These are phyloP conservation scores for Molanna angustata DNA, from an alignment of 2,888 invertebrate species.

Conservation along the genomic window DNA sequence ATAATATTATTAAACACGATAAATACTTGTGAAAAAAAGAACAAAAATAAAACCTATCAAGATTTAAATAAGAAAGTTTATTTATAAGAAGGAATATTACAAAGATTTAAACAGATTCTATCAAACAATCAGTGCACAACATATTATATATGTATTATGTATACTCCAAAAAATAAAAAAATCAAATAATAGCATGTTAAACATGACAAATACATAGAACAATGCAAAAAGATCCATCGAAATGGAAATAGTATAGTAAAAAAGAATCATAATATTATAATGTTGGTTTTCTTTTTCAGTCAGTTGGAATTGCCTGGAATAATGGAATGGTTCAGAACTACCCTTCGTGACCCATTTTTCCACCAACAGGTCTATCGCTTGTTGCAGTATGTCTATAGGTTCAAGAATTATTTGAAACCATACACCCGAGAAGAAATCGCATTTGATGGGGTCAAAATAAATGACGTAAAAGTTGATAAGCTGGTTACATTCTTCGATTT, in stretches of 20 bases:
- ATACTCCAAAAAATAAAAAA: too few species aligned
- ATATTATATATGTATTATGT: too few species aligned
- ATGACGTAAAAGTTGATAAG: slow-evolving; percentile 61
- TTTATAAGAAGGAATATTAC: too few species aligned
- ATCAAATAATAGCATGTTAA: too few species aligned
- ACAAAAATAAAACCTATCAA: too few species aligned
- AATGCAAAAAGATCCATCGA: too few species aligned
- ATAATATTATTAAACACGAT: too few species aligned
- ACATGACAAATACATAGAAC: too few species aligned
- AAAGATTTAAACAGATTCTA: too few species aligned
- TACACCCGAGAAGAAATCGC: slow-evolving; percentile 61
- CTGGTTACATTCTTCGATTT: slow-evolving; percentile 68
- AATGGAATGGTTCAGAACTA: slow-evolving; percentile 61
- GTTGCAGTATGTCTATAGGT: slow-evolving; percentile 54
- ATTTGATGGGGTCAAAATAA: slow-evolving; percentile 64
- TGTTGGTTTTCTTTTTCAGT: slow-evolving; percentile 36
- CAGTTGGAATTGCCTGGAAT: slow-evolving; percentile 57
- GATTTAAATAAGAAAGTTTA: too few species aligned
- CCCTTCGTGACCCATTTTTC: slow-evolving; percentile 71
- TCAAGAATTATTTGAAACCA: slow-evolving; percentile 58
- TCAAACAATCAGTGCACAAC: too few species aligned
- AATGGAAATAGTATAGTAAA: background rate
- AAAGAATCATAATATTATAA: background rate
- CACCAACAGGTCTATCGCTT: slow-evolving; percentile 66
- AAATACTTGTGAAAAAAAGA: too few species aligned